Percentiles rank a stretch among this genome's conserved stretches.
Evolutionary conservation across 1,140 invertebrate species (phyloP).

Genomic region (Protaetia brevitarsis): DNA sequence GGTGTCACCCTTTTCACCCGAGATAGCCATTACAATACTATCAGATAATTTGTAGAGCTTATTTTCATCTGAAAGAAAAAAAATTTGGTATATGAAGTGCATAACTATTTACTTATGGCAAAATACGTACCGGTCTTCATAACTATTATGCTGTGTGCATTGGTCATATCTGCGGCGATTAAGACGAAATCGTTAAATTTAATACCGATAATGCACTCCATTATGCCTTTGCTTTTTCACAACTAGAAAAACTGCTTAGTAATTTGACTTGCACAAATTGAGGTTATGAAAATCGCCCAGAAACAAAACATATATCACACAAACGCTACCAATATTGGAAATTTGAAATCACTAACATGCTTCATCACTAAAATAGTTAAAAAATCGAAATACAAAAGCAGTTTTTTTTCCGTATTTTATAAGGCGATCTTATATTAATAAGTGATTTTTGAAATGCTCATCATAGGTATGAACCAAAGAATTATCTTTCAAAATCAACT

Average conservation of each 20-base stretch:
- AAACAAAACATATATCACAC: no score
- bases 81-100: not conserved
- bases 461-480: no score
- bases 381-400: no score
- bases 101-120: no score
- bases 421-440: no score
- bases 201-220: slow-evolving; percentile 92
- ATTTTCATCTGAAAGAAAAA: slow-evolving; percentile 73
- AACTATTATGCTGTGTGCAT: slow-evolving; percentile 84
- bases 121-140: slow-evolving; percentile 82
- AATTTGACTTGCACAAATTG: slow-evolving; percentile 21
- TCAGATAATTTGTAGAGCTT: slow-evolving; percentile 92
- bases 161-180: slow-evolving; percentile 87
- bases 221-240: slow-evolving; percentile 48
- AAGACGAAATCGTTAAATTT: slow-evolving; percentile 92
- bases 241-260: slow-evolving; percentile 33
- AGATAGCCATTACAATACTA: slow-evolving; percentile 86
- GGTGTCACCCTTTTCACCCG: slow-evolving; percentile 94
- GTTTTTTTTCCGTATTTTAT: no score
- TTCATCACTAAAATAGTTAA: no score
- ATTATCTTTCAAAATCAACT: no score
- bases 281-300: not conserved
- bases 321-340: not conserved
- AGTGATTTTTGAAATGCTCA: no score
- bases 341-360: no score